Evolutionary conservation across 2,888 invertebrate genomes (phyloP).

Genomic region (Parasteatoda lunata): DNA sequence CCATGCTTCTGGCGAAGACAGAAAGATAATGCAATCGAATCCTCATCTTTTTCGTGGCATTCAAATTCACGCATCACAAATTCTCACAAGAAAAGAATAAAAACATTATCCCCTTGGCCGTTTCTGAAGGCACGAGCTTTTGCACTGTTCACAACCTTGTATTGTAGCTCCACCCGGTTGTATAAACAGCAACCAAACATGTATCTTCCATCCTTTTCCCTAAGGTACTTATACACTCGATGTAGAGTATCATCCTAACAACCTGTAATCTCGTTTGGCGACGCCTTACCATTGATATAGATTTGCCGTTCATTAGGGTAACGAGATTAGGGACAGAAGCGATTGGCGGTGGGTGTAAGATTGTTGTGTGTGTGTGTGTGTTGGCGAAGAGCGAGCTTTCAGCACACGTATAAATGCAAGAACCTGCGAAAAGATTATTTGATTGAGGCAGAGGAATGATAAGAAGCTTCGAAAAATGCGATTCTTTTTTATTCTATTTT

Average conservation of each 20-base stretch:
- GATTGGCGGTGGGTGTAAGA: slow-evolving; percentile 21
- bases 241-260: slow-evolving; percentile 55
- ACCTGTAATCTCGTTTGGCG: slow-evolving; percentile 61
- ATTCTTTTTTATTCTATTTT: background rate
- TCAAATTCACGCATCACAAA: background rate
- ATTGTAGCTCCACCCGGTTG: slow-evolving; percentile 26
- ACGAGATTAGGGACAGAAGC: slow-evolving; percentile 63
- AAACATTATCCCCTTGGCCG: background rate
- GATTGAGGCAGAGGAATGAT: slow-evolving; percentile 14
- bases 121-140: background rate
- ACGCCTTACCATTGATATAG: slow-evolving; percentile 66
- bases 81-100: background rate
- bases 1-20: slow-evolving; percentile 8
- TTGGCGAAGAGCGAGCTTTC: background rate
- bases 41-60: slow-evolving; percentile 16
- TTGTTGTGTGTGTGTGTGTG: background rate
- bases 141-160: background rate
- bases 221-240: slow-evolving; percentile 44
- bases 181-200: slow-evolving; percentile 41
- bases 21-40: slow-evolving; percentile 19
- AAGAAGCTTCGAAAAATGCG: background rate
- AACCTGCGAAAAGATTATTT: slow-evolving; percentile 15
- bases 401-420: slow-evolving; percentile 7
- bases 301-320: slow-evolving; percentile 66
- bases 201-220: slow-evolving; percentile 41